Evolutionary conservation across 2,888 invertebrate species (phyloP).

Genomic region (Proisotoma minuta): DNA sequence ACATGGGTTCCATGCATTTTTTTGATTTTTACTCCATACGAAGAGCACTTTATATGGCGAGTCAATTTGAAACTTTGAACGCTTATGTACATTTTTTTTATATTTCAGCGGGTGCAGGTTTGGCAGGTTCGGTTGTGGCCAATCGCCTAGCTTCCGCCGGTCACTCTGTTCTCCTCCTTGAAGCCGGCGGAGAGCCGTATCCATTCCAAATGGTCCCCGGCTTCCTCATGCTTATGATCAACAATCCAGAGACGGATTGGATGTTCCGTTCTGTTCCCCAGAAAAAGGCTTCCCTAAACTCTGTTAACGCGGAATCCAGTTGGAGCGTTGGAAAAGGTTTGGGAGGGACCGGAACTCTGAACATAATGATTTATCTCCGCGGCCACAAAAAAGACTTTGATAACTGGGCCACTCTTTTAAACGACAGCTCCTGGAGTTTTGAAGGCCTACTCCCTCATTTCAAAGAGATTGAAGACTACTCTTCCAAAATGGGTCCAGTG

Average conservation of each 20-base stretch:
- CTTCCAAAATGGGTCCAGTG: neutral
- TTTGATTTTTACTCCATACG: too few relatives aligned
- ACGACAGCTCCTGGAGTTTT: constrained; percentile 1
- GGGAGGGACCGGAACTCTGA: constrained; percentile 22
- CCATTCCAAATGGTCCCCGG: constrained; percentile 18
- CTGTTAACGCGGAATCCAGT: constrained; percentile 2
- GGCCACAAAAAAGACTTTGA: constrained; percentile 29
- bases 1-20: too few relatives aligned
- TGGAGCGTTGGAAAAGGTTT: constrained; percentile 10
- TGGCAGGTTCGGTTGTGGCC: constrained; percentile 17
- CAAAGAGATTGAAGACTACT: neutral
- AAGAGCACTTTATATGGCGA: too few relatives aligned
- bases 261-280: constrained; percentile 20
- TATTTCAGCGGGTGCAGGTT: constrained; percentile 21
- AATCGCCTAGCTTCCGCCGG: constrained; percentile 10
- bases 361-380: constrained; percentile 24
- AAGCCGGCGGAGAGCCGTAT: constrained; percentile 24
- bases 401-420: constrained; percentile 19
- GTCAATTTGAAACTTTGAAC: neutral
- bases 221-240: constrained; percentile 15
- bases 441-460: neutral
- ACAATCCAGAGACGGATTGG: constrained; percentile 15
- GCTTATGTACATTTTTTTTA: neutral
- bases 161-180: constrained; percentile 19
- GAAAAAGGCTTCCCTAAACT: constrained; percentile 14